Percentiles rank a stretch among this genome's conserved stretches.
These are phyloP conservation scores for Oryzias celebensis DNA, from an alignment of 2,113 vertebrate species.

Conservation along the genomic window DNA sequence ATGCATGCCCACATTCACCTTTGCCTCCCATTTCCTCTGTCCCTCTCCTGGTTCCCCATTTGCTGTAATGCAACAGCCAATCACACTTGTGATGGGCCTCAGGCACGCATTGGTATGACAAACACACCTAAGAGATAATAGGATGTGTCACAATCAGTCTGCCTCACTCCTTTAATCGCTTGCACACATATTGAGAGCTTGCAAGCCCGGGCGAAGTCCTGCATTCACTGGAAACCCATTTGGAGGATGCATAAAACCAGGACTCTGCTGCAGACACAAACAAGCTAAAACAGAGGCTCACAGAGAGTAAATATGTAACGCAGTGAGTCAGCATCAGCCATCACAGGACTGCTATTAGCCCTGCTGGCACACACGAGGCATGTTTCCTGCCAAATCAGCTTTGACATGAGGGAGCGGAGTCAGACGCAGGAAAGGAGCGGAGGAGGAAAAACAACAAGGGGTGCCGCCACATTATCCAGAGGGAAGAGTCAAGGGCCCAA, in stretches of 20 bases:
- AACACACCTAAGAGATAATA: conserved; percentile 67
- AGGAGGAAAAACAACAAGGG: conserved; percentile 24
- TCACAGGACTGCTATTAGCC: conserved; percentile 66
- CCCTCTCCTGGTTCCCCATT: conserved; percentile 42
- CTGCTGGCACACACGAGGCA: conserved; percentile 45
- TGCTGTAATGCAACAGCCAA: conserved; percentile 46
- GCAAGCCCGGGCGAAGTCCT: conserved; percentile 44
- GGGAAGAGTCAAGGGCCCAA: conserved; percentile 51
- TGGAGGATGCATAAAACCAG: conserved; percentile 30
- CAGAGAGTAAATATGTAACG: conserved; percentile 56
- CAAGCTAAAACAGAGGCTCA: conserved; percentile 32
- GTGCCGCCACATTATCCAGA: conserved; percentile 44
- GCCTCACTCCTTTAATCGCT: conserved; percentile 50
- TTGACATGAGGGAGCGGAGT: conserved; percentile 37
- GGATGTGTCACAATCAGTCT: conserved; percentile 62
- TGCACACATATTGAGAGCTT: conserved; percentile 37
- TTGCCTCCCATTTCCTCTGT: conserved; percentile 50
- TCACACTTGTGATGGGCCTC: conserved; percentile 49
- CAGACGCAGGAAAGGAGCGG: conserved; percentile 7
- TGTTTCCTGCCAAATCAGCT: conserved; percentile 56
- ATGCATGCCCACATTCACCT: conserved; percentile 29
- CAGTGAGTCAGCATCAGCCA: conserved; percentile 60
- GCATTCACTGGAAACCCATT: conserved; percentile 31
- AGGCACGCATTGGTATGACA: conserved; percentile 59
- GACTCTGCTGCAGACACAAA: conserved; percentile 41